Percentiles rank a stretch among this genome's conserved stretches.
phyloP scores from a whole-genome alignment of 1,140 invertebrate species.

The Meteorus sp. region DNA sequence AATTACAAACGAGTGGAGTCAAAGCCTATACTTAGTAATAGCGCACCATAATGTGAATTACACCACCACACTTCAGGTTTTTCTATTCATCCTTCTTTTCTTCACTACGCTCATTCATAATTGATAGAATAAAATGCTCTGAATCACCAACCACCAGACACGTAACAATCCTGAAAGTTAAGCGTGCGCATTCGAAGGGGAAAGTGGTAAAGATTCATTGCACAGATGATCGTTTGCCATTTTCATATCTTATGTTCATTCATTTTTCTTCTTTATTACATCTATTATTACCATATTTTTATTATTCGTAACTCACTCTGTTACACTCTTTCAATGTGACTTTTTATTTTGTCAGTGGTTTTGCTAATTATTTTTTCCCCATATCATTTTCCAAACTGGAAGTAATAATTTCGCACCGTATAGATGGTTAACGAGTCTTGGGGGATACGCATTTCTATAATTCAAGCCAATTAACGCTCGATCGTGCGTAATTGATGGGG shows the following conservation, averaged over 20 bases:
- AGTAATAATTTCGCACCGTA: conserved; percentile 26
- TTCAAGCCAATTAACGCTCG: conserved; percentile 34
- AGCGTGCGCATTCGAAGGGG: no score
- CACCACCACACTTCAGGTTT: no score
- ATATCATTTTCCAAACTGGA: conserved; percentile 2
- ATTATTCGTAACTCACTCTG: no score
- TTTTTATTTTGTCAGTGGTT: no score
- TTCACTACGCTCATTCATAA: conserved; percentile 9
- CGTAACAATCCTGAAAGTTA: conserved; percentile 7
- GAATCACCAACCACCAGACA: not conserved
- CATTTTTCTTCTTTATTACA: not conserved
- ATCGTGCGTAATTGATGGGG: conserved; percentile 30
- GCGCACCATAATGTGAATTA: no score
- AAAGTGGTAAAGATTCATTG: conserved; percentile 9
- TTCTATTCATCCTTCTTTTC: conserved; percentile 20
- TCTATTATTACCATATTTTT: not conserved
- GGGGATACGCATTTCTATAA: conserved; percentile 36
- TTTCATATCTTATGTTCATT: not conserved
- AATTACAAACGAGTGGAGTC: conserved; percentile 19
- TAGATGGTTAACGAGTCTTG: conserved; percentile 27
- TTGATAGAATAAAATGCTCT: conserved; percentile 17
- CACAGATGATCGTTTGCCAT: not conserved
- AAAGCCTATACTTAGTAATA: conserved; percentile 11
- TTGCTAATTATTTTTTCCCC: not conserved
- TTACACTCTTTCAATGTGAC: no score